Evolutionary conservation across 2,113 vertebrate genomes (phyloP), one percentile per base, ranked within the genome.

Genomic region (Hemicordylus capensis): DNA sequence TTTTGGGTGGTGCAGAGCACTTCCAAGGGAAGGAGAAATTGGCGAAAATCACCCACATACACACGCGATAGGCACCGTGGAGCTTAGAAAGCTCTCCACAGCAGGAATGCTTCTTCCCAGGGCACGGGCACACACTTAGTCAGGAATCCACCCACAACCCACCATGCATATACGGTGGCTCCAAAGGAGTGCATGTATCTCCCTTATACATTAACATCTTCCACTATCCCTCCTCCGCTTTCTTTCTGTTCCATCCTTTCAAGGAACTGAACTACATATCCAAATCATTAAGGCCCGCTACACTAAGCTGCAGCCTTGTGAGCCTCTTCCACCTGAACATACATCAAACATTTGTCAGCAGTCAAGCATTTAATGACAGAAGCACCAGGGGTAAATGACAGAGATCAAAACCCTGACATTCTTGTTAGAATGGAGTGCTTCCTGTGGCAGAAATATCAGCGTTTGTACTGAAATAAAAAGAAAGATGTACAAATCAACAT

Each of bases 381-480:
- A 77, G 75, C 12, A 46, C 54, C 19, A 15, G 66, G n/a, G 42
- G 34, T 80, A 85, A 85, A 85, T 34, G 31, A 76, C 42, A 90
- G n/a, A n/a, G 42, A 46, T 0, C 74, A 72, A 4, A 37, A 8
- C 80, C 24, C 83, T 84, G 8, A 11, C 63, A 39, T 73, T 58
- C 69, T 84, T 87, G 31, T 66, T 39, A 67, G 59, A 87, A 37
- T 51, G 19, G 46, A 89, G 4, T 22, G 51, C 46, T 34, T 80
- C 69, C 56, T 78, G 39, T 34, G 31, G 15, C 1, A n/a, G 24
- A 12, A 88, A 75, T 64, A 64, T 11, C 56, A 42, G 58, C 28
- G 79, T 1, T 80, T 61, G 26, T 76, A 0, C 0, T 4, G 26
- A 54, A 79, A 61, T 34, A 42, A 78, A 59, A 88, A 81, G 44